Conservation (phyloP, 1,140 invertebrate species). For the Paralvinella palmiformis region DNA sequence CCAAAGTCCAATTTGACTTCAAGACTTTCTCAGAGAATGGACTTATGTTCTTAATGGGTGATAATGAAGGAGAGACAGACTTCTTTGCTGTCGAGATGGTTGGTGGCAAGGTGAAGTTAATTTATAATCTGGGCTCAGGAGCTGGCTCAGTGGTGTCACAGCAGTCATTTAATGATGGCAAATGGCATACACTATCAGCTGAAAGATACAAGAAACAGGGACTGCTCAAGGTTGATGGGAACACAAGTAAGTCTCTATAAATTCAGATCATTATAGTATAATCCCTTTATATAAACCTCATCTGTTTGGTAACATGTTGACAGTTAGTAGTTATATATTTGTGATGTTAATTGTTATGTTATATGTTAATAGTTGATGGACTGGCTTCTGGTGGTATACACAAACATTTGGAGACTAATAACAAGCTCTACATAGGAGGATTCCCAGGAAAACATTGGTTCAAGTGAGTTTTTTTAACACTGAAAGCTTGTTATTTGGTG, state of each 20-base stretch:
- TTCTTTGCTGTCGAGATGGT: slow-evolving; percentile 76
- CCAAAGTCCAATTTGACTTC: slow-evolving; percentile 68
- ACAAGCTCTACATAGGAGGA: slow-evolving; percentile 84
- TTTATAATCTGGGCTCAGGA: slow-evolving; percentile 67
- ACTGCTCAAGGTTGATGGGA: slow-evolving; percentile 58
- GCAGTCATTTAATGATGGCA: slow-evolving; percentile 66
- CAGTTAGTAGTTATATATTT: no score
- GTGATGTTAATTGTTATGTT: not conserved
- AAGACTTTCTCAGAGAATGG: slow-evolving; percentile 81
- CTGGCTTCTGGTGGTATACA: slow-evolving; percentile 49
- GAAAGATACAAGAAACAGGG: slow-evolving; percentile 61
- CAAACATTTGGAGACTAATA: slow-evolving; percentile 54
- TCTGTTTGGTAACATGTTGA: no score
- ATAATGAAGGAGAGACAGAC: slow-evolving; percentile 55
- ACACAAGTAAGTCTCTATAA: not conserved
- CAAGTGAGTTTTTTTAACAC: slow-evolving; percentile 35
- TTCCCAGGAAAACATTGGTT: slow-evolving; percentile 65
- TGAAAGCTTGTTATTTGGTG: no score
- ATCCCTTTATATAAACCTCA: no score
- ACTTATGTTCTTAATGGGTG: slow-evolving; percentile 76
- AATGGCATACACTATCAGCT: slow-evolving; percentile 79
- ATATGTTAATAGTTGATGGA: slow-evolving; percentile 30
- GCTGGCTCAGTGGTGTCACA: slow-evolving; percentile 54
- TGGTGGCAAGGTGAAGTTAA: slow-evolving; percentile 61
- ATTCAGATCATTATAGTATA: no score